Evolutionary conservation across 2,888 invertebrate genomes (phyloP).

Genomic region (Erebia ligea): DNA sequence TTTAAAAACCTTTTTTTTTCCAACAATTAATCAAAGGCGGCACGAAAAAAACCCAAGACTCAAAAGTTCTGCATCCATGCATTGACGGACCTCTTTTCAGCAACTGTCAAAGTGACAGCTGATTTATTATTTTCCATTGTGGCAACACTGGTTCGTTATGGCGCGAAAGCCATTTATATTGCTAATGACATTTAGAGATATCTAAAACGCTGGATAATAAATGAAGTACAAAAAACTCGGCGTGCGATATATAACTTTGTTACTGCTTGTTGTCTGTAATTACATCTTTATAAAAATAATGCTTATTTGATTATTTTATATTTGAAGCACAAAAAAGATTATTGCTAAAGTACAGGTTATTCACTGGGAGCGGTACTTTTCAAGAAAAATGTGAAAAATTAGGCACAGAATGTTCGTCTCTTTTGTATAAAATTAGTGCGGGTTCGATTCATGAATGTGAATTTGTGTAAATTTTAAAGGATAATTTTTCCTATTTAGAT

Average conservation of each 20-base stretch:
- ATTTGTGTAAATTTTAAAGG: no score
- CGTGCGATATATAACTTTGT: slow-evolving; percentile 17
- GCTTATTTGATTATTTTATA: no score
- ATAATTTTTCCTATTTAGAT: no score
- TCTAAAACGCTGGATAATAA: slow-evolving; percentile 67
- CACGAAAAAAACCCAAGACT: slow-evolving; percentile 60
- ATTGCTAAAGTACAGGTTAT: no score
- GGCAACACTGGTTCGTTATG: slow-evolving; percentile 74
- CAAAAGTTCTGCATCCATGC: slow-evolving; percentile 78
- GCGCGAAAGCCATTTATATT: slow-evolving; percentile 76
- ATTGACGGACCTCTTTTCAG: slow-evolving; percentile 78
- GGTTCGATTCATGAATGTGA: no score
- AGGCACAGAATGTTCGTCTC: no score
- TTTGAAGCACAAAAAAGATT: no score
- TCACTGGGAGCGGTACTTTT: no score
- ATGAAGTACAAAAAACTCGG: slow-evolving; percentile 51
- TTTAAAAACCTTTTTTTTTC: slow-evolving; percentile 48
- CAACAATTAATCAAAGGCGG: slow-evolving; percentile 69
- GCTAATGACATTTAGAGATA: slow-evolving; percentile 77
- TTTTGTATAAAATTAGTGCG: no score
- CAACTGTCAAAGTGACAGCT: slow-evolving; percentile 77
- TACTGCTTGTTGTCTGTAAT: slow-evolving; percentile 25
- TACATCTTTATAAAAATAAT: slow-evolving; percentile 16
- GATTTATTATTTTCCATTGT: slow-evolving; percentile 79
- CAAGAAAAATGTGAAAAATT: no score